A percentile compares a stretch with the other conserved stretches of the same genome.
phyloP scores from a whole-genome alignment of 2,888 invertebrate genomes.

The Falcaria lacertinaria region DNA sequence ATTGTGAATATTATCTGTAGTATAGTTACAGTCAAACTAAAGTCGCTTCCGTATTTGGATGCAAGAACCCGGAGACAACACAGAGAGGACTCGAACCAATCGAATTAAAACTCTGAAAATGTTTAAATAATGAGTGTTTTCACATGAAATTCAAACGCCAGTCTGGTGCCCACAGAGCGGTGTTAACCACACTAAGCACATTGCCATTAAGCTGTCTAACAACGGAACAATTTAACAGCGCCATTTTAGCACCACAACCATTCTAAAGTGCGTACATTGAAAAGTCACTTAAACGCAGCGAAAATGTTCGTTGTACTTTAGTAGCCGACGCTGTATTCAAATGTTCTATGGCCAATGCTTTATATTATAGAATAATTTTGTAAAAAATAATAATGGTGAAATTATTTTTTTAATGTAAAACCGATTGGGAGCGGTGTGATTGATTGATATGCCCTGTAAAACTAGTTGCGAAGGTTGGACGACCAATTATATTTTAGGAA shows the following conservation, averaged over 20 bases:
- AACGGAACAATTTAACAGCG: constrained; percentile 3
- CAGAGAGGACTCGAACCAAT: too few relatives aligned
- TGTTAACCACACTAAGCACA: neutral
- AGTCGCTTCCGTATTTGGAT: too few relatives aligned
- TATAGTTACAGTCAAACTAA: too few relatives aligned
- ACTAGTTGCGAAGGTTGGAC: too few relatives aligned
- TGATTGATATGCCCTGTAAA: too few relatives aligned
- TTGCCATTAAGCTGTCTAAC: constrained; percentile 4
- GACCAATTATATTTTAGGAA: too few relatives aligned
- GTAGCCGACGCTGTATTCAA: neutral
- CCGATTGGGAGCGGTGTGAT: too few relatives aligned
- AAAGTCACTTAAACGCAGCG: constrained; percentile 2
- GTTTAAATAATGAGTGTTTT: neutral
- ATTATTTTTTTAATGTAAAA: too few relatives aligned
- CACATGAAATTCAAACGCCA: constrained; percentile 7
- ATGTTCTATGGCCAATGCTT: neutral
- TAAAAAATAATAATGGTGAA: too few relatives aligned
- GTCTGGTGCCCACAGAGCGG: constrained; percentile 1
- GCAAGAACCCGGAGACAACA: too few relatives aligned
- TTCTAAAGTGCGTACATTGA: neutral
- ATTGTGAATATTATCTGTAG: too few relatives aligned
- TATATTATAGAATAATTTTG: neutral
- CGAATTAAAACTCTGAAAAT: too few relatives aligned
- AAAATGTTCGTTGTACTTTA: constrained; percentile 1
- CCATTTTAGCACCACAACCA: neutral